Evolutionary conservation across 1,140 invertebrate genomes (phyloP).

Genomic region (Drosophila navojoa): DNA sequence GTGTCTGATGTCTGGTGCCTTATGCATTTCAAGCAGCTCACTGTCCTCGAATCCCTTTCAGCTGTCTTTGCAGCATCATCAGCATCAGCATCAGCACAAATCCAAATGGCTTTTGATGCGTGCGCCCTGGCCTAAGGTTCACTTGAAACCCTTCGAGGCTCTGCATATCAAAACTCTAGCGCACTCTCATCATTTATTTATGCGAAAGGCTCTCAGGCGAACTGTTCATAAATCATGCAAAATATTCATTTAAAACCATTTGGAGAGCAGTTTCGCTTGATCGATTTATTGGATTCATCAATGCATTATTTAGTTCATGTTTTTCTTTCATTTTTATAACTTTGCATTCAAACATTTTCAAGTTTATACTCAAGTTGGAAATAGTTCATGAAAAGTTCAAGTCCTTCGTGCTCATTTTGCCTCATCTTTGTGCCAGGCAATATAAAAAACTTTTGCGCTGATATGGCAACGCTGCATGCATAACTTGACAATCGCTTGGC

Average conservation of each 20-base stretch:
- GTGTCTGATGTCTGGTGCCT: not conserved
- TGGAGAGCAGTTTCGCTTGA: not conserved
- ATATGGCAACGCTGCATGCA: not conserved
- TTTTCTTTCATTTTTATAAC: not conserved
- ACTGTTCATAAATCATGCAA: slow-evolving; percentile 24
- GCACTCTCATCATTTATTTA: slow-evolving; percentile 75
- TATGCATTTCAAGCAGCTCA: slow-evolving; percentile 39
- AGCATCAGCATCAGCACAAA: slow-evolving; percentile 41
- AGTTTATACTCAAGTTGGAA: not conserved
- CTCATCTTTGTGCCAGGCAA: not conserved
- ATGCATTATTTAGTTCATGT: not conserved
- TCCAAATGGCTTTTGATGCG: slow-evolving; percentile 31
- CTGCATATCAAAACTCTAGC: slow-evolving; percentile 35
- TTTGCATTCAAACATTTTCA: not conserved
- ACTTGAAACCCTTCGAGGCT: slow-evolving; percentile 22
- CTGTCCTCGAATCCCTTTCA: not conserved
- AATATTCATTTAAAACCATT: not conserved
- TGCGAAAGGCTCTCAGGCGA: slow-evolving; percentile 59
- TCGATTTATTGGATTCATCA: not conserved
- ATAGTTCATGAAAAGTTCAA: not conserved
- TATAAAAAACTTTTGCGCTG: not conserved
- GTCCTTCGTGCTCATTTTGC: not conserved
- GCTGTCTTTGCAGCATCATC: slow-evolving; percentile 23
- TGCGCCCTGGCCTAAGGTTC: not conserved
- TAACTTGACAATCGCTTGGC: not conserved